Evolutionary conservation across 2,888 invertebrate species (phyloP).

Genomic region (Eurytoma adleriae): DNA sequence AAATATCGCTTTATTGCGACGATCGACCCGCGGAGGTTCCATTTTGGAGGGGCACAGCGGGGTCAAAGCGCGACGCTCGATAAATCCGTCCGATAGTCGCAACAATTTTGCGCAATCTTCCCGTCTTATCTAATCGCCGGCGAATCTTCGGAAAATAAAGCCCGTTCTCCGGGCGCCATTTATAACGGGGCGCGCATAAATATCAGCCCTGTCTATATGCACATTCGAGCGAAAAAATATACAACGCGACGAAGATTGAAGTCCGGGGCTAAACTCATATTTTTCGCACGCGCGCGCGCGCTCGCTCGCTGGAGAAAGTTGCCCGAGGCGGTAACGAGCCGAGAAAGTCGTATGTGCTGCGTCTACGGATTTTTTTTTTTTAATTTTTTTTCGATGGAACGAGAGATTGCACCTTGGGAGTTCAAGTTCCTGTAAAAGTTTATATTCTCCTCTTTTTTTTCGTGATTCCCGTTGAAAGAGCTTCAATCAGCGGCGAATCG

Average conservation of each 20-base stretch:
- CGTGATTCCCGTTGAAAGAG: too few species aligned
- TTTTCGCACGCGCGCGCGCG: slow-evolving; percentile 9
- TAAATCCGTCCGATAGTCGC: too few species aligned
- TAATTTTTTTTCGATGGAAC: slow-evolving; percentile 8
- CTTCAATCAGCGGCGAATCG: not conserved
- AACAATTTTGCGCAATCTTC: not conserved
- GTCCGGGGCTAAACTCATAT: slow-evolving; percentile 39
- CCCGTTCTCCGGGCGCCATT: not conserved
- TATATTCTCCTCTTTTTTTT: not conserved
- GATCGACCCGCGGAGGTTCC: too few species aligned
- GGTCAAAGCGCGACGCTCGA: too few species aligned
- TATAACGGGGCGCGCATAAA: not conserved
- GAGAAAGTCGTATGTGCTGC: slow-evolving; percentile 31
- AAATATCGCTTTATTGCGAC: too few species aligned
- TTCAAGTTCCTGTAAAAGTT: not conserved
- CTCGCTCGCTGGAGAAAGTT: slow-evolving; percentile 37
- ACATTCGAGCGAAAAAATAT: not conserved
- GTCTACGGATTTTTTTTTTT: not conserved
- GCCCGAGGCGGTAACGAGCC: slow-evolving; percentile 33
- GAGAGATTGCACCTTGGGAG: slow-evolving; percentile 1
- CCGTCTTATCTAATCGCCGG: not conserved
- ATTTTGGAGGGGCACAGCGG: too few species aligned
- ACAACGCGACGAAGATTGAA: slow-evolving; percentile 1
- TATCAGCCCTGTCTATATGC: not conserved
- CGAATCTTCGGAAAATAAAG: not conserved